A percentile compares a stretch with the other conserved stretches of the same genome.
Conservation (phyloP, 2,888 invertebrate species). For the Malthinus seriepunctatus region DNA sequence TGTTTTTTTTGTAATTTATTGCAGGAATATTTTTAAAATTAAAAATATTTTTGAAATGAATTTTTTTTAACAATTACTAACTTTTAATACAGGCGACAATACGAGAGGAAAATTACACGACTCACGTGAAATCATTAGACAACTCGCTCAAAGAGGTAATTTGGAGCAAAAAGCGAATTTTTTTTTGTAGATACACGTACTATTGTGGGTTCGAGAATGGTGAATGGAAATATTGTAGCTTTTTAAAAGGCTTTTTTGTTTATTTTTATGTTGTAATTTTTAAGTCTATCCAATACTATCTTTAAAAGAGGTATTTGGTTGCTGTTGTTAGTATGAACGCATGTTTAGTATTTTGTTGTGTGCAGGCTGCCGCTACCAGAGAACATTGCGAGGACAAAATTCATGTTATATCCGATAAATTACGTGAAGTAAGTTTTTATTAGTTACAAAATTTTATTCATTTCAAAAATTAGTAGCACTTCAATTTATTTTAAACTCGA, state of each 20-base stretch:
- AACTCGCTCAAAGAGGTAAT: conserved; percentile 93
- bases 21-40: conserved; percentile 28
- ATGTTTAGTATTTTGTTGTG: conserved; percentile 33
- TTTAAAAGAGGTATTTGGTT: conserved; percentile 21
- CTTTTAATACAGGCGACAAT: conserved; percentile 79
- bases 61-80: conserved; percentile 51
- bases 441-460: no score
- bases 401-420: conserved; percentile 71
- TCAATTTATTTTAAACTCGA: not conserved
- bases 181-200: conserved; percentile 24
- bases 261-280: conserved; percentile 2
- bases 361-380: conserved; percentile 72
- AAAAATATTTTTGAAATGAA: no score
- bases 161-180: conserved; percentile 13
- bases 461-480: not conserved
- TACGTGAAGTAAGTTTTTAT: conserved; percentile 71
- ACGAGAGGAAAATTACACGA: conserved; percentile 92
- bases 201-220: conserved; percentile 21
- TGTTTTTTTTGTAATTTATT: not conserved
- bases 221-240: conserved; percentile 7
- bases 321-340: conserved; percentile 22
- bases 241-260: not conserved
- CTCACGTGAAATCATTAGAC: conserved; percentile 87
- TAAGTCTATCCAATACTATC: conserved; percentile 22
- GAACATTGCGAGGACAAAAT: conserved; percentile 76